Evolutionary conservation across 2,113 vertebrate genomes (phyloP).

Genomic region (Procavia capensis): DNA sequence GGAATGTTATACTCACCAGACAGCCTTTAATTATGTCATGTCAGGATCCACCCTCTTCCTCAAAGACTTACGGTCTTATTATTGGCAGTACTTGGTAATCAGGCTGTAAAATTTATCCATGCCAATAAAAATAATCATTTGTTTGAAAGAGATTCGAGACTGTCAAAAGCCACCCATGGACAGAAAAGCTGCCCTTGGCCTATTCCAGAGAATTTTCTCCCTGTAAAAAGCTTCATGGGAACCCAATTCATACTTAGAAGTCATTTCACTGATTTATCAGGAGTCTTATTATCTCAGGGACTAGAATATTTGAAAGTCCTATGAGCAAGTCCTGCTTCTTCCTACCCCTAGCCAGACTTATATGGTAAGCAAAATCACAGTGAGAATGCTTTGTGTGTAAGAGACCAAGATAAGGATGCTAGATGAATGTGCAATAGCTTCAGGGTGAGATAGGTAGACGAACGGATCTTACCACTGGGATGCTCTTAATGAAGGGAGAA

Average conservation of each 20-base stretch:
- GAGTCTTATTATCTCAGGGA: background rate
- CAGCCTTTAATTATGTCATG: background rate
- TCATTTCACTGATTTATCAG: background rate
- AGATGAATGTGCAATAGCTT: background rate
- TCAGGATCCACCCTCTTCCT: background rate
- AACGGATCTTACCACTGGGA: background rate
- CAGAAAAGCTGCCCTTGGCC: background rate
- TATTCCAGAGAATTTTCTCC: background rate
- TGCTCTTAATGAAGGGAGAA: background rate
- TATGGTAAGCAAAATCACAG: background rate
- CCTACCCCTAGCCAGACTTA: background rate
- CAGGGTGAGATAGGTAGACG: background rate
- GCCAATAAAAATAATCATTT: slow-evolving; percentile 25
- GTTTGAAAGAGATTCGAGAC: background rate
- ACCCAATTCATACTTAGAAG: slow-evolving; percentile 11
- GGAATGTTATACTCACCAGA: background rate
- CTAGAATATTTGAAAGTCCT: background rate
- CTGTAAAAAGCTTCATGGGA: background rate
- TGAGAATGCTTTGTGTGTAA: background rate
- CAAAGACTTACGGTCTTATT: background rate
- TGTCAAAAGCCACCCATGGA: background rate
- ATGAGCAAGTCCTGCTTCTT: background rate
- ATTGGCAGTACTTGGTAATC: background rate
- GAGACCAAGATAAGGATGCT: background rate
- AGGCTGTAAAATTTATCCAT: background rate